Conservation (phyloP, 2,113 vertebrate species). For the Elanoides forficatus region DNA sequence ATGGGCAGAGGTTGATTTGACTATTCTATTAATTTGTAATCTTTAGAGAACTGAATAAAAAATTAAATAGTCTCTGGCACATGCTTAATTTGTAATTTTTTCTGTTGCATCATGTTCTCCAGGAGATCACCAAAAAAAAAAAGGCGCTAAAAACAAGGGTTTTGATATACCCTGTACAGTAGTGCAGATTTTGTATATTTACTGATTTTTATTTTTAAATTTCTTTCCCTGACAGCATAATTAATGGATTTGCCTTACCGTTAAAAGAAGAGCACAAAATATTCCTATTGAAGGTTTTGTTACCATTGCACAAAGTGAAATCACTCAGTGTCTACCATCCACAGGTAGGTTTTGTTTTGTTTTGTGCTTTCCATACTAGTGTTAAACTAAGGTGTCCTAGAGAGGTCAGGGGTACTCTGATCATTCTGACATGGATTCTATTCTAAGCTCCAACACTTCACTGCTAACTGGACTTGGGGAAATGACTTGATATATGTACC, state of each 20-base stretch:
- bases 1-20: not conserved
- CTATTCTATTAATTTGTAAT: not conserved
- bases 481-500: not conserved
- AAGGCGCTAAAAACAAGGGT: not conserved
- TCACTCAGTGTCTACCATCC: constrained; percentile 98
- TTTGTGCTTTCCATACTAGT: accelerated
- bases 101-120: not conserved
- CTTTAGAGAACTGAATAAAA: not conserved
- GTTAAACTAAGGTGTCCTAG: not conserved
- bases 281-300: constrained; percentile 94
- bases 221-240: constrained; percentile 82
- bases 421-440: not conserved
- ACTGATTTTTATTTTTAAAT: not conserved
- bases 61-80: not conserved
- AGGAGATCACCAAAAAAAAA: not conserved
- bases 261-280: constrained; percentile 99
- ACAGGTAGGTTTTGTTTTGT: constrained; percentile 78
- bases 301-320: constrained; percentile 99
- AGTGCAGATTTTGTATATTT: not conserved
- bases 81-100: not conserved
- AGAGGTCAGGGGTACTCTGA: not conserved
- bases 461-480: not conserved
- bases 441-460: not conserved
- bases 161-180: not conserved
- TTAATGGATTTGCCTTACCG: constrained; percentile 98